Conservation (phyloP, 2,888 invertebrate genomes). For the Nomada hirtipes region DNA sequence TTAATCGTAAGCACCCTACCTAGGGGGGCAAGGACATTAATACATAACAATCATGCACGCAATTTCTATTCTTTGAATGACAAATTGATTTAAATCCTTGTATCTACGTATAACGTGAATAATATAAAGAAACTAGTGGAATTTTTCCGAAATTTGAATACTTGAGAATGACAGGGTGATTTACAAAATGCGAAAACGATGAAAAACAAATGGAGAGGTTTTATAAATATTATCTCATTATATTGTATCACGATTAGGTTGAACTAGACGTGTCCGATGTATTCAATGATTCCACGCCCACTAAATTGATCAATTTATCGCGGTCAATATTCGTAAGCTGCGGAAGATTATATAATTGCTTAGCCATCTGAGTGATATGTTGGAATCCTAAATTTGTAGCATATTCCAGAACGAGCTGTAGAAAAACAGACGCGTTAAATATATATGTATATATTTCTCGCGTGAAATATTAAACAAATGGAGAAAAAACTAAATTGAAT, state of each 20-base stretch:
- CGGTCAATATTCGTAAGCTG: conserved; percentile 85
- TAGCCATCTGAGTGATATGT: conserved; percentile 84
- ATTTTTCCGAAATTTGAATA: neutral
- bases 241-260: conserved; percentile 10
- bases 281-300: conserved; percentile 82
- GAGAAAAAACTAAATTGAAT: neutral
- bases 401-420: conserved; percentile 86
- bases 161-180: neutral
- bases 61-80: conserved; percentile 72
- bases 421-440: conserved; percentile 49
- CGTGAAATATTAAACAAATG: neutral
- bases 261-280: neutral
- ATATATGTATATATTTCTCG: neutral
- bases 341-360: conserved; percentile 80
- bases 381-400: conserved; percentile 86
- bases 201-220: neutral
- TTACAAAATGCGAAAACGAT: conserved; percentile 5
- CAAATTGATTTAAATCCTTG: conserved; percentile 54
- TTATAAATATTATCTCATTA: conserved; percentile 24
- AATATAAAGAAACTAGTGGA: conserved; percentile 11
- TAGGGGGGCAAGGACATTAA: conserved; percentile 83
- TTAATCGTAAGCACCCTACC: conserved; percentile 76
- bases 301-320: conserved; percentile 84
- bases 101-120: conserved; percentile 7
- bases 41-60: conserved; percentile 77